Evolutionary conservation across 2,888 invertebrate genomes (phyloP), one percentile per base, ranked within the genome.

Genomic region (Hoplodrina ambigua): DNA sequence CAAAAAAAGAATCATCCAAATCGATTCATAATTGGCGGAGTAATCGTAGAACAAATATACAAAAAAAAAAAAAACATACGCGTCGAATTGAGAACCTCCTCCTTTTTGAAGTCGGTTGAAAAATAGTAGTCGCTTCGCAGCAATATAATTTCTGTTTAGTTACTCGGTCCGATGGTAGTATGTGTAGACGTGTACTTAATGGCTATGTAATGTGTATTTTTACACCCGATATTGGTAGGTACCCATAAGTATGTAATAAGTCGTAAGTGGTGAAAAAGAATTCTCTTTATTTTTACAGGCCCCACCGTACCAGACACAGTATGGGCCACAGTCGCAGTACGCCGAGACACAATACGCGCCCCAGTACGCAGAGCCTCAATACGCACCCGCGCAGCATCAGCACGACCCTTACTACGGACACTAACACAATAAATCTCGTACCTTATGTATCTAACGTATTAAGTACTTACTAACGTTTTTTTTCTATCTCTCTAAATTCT

Each of bases 371-470:
- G 77, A 79, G n/a, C 68, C 72, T 13, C 82, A 76, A 37, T 70
- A 76, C 49, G 66, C 72, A 37, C 68, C 81, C 41, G 76, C 80
- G 62, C 76, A 89, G 57, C 85, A 90, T 60, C 85, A 69, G 33
- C 91, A 95, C 85, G 94, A 95, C 75, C 94, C 94, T 55, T 94
- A 95, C 80, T 91, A 94, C 65, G 94, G 92, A 57, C 89, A 91
- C 64, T 94, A 83, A 89, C 57, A n/a, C 33, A 66, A 66, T 17
- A 11, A 25, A 44, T 17, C 46, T 20, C 49, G 33, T 44, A 50
- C 4, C 17, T 41, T 54, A n/a, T 11, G 17, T 53, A 65, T 52
- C 44, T 41, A 46, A 41, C 7, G 46, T 73, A 66, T 41, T 50
- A 20, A 46, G 37, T 30, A 37, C 1, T 4, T 41, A 60, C 15